phyloP scores from a whole-genome alignment of 2,888 invertebrate species.

The Acrocyrtus sp. region DNA sequence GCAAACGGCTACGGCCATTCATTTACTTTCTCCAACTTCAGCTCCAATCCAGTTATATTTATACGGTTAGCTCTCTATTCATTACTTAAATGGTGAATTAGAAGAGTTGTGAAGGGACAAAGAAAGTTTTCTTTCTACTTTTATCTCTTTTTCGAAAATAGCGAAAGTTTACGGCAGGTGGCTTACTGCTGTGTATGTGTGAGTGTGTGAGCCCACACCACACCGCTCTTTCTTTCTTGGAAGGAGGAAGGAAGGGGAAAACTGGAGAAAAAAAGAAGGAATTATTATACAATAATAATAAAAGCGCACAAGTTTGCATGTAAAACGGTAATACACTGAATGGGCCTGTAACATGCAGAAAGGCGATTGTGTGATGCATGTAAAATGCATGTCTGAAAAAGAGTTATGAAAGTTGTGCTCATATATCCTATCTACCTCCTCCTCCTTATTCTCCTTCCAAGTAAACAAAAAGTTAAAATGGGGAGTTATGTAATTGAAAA shows the following conservation, averaged over 20 bases:
- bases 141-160: neutral
- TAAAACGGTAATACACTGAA: conserved; percentile 23
- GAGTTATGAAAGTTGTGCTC: no score
- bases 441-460: no score
- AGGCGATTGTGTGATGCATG: conserved; percentile 17
- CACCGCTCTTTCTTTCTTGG: neutral
- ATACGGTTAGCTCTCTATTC: neutral
- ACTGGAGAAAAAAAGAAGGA: no score
- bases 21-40: neutral
- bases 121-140: neutral
- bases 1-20: no score
- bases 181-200: conserved; percentile 19
- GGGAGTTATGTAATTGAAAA: neutral
- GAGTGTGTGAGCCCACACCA: neutral
- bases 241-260: no score
- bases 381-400: no score
- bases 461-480: neutral
- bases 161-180: conserved; percentile 14
- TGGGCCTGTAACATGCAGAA: conserved; percentile 15
- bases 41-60: neutral
- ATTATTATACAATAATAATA: no score
- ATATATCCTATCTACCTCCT: no score
- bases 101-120: neutral
- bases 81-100: no score
- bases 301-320: conserved; percentile 12